Conservation (phyloP, 2,888 invertebrate species). For the Koerneria pararmatus region DNA sequence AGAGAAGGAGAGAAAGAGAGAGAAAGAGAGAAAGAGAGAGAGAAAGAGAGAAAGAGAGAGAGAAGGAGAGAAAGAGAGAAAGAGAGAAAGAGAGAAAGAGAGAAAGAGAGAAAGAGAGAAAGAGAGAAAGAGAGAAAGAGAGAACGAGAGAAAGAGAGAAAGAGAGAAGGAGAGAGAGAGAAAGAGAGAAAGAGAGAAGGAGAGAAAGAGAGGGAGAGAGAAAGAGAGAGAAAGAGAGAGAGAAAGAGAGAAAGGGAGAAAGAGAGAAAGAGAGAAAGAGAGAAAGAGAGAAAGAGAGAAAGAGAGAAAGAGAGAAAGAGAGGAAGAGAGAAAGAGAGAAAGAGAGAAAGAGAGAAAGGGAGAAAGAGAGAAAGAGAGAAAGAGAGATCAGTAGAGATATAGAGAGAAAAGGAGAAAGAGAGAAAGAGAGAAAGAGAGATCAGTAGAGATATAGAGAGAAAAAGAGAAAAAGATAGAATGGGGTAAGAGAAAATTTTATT, state of each 20-base stretch:
- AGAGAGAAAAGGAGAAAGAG: background rate
- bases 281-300: conserved; percentile 28
- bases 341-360: conserved; percentile 4
- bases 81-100: conserved; percentile 26
- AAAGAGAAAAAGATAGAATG: background rate
- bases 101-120: conserved; percentile 20
- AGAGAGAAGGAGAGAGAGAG: conserved; percentile 26
- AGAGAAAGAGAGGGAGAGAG: conserved; percentile 14
- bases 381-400: background rate
- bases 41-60: background rate
- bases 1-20: conserved; percentile 7
- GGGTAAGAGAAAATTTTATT: conserved; percentile 23
- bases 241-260: conserved; percentile 16
- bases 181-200: conserved; percentile 21
- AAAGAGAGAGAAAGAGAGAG: conserved; percentile 11
- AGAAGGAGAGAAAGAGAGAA: conserved; percentile 1
- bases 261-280: conserved; percentile 25
- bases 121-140: conserved; percentile 23
- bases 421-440: conserved; percentile 19
- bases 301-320: conserved; percentile 30
- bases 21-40: conserved; percentile 21
- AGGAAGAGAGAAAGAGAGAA: conserved; percentile 21
- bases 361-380: background rate
- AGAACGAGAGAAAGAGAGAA: conserved; percentile 24
- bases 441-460: conserved; percentile 1